Evolutionary conservation across 2,888 invertebrate genomes (phyloP).

Genomic region (Merodon equestris): DNA sequence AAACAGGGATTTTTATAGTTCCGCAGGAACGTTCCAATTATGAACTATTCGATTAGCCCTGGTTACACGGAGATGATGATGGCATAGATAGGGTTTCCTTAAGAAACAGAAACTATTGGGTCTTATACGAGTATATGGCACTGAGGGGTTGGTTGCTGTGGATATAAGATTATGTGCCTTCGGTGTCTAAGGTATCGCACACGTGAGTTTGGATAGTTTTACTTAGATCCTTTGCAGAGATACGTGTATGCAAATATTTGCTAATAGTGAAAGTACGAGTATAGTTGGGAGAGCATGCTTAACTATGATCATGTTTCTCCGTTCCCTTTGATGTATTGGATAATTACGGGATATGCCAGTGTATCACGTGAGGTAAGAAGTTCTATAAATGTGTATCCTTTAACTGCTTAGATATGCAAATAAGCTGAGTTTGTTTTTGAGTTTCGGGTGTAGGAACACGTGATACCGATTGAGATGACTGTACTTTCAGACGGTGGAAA

Average conservation of each 20-base stretch:
- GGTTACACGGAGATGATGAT: slow-evolving; percentile 18
- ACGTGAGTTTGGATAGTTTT: slow-evolving; percentile 51
- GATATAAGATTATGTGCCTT: slow-evolving; percentile 46
- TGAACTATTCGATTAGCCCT: slow-evolving; percentile 53
- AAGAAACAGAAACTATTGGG: slow-evolving; percentile 20
- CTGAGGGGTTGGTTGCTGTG: slow-evolving; percentile 19
- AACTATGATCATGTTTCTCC: slow-evolving; percentile 35
- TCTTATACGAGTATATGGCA: background rate
- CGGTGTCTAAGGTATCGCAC: background rate
- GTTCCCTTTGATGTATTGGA: slow-evolving; percentile 47
- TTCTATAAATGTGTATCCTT: too few species aligned
- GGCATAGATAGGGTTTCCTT: slow-evolving; percentile 12
- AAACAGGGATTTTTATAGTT: slow-evolving; percentile 61
- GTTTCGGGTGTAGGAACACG: too few species aligned
- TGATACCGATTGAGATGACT: too few species aligned
- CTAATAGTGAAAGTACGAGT: slow-evolving; percentile 28
- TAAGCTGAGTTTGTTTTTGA: too few species aligned
- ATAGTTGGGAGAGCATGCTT: slow-evolving; percentile 27
- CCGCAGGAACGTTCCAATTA: slow-evolving; percentile 6
- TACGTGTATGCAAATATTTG: slow-evolving; percentile 58
- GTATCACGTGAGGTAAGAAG: too few species aligned
- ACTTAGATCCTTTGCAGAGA: slow-evolving; percentile 20
- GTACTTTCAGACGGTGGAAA: too few species aligned
- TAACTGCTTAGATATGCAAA: too few species aligned
- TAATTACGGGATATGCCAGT: background rate